Evolutionary conservation across 1,140 invertebrate species (phyloP), one percentile per base, ranked within the genome.

Genomic region (Musca domestica): DNA sequence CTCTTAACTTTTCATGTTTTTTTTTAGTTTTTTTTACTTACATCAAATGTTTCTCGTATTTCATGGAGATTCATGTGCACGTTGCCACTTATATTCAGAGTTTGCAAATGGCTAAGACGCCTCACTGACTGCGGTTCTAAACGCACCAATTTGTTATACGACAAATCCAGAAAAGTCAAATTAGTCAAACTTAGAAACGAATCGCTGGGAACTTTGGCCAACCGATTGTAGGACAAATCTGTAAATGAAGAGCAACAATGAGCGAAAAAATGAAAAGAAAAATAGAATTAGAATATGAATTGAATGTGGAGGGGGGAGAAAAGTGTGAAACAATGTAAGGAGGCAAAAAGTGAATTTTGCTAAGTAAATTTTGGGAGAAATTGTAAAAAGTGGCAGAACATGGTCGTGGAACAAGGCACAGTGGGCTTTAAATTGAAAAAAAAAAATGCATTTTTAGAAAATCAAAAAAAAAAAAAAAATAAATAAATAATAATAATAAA

Each of bases 111-210:
- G 69, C 68, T 69, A 54, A 81, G 52, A 46, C 74, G 73, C 66
- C 83, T 81, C 66, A 92, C 80, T 30, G 86, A 86, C 63, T 88
- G 85, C 4, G 87, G 84, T 75, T 90, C 88, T 48, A 91, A 83
- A 17, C 85, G 84, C 70, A 87, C 86, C 61, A 92, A 83, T 78
- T 90, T 90, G 74, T 93, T 93, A 76, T 89, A 88, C 64, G 89
- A 87, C 27, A 93, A 83, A 76, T 93, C 90, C 67, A 92, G 76
- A 71, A 88, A 86, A 51, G 84, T 81, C 41, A 90, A 83, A 67
- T 85, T 84, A 4, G 87, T 88, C 64, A 90, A 83, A 78, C 91
- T 90, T 61, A 85, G 83, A 73, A 93, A 91, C 46, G 90, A 88
- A 64, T 86, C 85, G 23, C 87, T 85, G 41, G 89, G 88, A 70